A percentile compares a stretch with the other conserved stretches of the same genome.
These are phyloP conservation scores for Zoroaster sp. DNA, from an alignment of 53 echinoderm and acorn worm genomes.

Conservation along the genomic window DNA sequence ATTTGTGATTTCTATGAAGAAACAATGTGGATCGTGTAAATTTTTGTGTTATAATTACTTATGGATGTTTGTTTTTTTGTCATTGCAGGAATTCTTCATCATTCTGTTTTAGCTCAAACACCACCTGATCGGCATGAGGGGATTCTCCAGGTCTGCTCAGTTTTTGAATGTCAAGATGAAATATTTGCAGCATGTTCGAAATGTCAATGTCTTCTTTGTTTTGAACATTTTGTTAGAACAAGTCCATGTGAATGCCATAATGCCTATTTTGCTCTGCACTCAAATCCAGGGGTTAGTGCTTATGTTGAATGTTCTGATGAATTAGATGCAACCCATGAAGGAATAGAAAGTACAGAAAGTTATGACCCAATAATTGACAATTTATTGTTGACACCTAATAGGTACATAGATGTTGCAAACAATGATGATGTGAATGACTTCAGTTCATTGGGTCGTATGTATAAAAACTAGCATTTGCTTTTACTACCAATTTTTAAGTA, in stretches of 20 bases:
- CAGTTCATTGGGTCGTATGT: too few relatives aligned
- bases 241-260: slow-evolving; percentile 35
- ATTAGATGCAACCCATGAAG: neutral
- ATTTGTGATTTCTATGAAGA: too few relatives aligned
- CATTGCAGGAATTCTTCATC: neutral
- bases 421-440: neutral
- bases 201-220: slow-evolving; percentile 41
- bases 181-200: neutral
- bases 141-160: neutral
- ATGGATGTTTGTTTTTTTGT: neutral
- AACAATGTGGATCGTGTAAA: too few relatives aligned
- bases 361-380: neutral
- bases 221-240: slow-evolving; percentile 32
- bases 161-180: neutral
- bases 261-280: neutral
- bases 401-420: too few relatives aligned
- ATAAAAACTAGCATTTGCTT: too few relatives aligned
- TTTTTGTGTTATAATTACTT: neutral
- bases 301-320: neutral
- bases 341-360: neutral
- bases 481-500: too few relatives aligned
- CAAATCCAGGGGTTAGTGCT: neutral
- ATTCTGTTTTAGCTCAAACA: neutral
- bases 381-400: neutral
- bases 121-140: neutral